Percentiles rank a stretch among this genome's conserved stretches.
phyloP scores from a whole-genome alignment of 2,113 vertebrate genomes.

The Tyto alba region DNA sequence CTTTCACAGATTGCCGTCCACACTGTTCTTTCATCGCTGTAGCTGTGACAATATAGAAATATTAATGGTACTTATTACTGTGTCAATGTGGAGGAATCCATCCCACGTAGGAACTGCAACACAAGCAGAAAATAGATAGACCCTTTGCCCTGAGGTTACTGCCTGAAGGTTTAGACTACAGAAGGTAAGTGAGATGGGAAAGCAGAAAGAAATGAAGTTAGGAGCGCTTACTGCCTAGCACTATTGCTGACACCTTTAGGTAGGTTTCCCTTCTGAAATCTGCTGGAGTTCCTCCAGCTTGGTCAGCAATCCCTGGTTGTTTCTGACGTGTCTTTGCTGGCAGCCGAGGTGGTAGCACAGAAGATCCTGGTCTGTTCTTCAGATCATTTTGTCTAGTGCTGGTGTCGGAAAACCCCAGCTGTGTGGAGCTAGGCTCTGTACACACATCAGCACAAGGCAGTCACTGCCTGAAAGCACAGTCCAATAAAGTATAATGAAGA shows the following conservation, averaged over 20 bases:
- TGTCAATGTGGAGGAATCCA: background rate
- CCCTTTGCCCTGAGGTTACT: background rate
- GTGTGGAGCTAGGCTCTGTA: background rate
- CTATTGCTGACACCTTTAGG: background rate
- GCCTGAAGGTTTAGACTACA: background rate
- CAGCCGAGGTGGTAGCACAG: rapidly evolving
- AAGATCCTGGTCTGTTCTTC: background rate
- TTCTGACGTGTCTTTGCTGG: background rate
- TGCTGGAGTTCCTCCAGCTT: background rate
- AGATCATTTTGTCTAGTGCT: background rate
- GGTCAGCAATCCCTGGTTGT: background rate
- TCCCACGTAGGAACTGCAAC: background rate
- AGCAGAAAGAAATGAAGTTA: background rate
- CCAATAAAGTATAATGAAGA: background rate
- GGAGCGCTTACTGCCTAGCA: background rate
- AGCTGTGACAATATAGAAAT: background rate
- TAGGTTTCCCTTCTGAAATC: background rate
- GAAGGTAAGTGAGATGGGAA: background rate
- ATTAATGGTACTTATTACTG: background rate
- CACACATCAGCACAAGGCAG: background rate
- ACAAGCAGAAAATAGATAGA: background rate
- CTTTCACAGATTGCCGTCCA: background rate
- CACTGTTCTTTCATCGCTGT: background rate
- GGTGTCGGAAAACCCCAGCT: background rate
- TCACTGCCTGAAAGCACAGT: background rate